Evolutionary conservation across 2,888 invertebrate genomes (phyloP).

Genomic region (Tyria jacobaeae): DNA sequence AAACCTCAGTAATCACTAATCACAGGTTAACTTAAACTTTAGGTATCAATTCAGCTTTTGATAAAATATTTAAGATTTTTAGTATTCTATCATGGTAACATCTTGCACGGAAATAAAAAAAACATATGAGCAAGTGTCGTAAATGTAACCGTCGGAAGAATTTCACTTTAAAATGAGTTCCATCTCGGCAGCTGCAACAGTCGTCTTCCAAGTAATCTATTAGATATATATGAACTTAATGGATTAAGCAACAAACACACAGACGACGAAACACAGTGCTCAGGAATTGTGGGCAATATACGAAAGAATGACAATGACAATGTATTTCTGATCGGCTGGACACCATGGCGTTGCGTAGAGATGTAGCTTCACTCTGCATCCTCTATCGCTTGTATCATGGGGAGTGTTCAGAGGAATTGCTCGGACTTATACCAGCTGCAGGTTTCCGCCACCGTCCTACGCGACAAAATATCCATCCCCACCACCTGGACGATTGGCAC

Average conservation of each 20-base stretch:
- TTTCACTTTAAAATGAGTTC: not conserved
- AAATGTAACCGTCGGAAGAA: not conserved
- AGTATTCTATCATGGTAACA: not conserved
- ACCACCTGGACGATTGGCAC: no score
- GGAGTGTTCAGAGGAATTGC: no score
- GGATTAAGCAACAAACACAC: conserved; percentile 3
- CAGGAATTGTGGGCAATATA: not conserved
- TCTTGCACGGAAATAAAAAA: not conserved
- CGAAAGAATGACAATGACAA: no score
- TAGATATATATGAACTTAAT: not conserved
- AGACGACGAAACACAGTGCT: not conserved
- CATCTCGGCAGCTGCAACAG: not conserved
- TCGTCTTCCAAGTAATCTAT: not conserved
- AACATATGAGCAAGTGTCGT: not conserved
- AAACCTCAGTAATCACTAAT: no score
- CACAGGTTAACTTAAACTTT: no score
- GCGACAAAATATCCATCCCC: no score
- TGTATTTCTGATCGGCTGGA: no score
- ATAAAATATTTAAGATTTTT: not conserved
- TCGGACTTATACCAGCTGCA: no score
- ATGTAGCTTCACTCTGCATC: no score
- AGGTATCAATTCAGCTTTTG: not conserved
- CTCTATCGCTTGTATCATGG: no score
- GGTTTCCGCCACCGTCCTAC: no score
- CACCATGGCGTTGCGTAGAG: no score